A percentile compares a stretch with the other conserved stretches of the same genome.
Conservation (phyloP, 2,113 vertebrate species). For the Parotia lawesii region DNA sequence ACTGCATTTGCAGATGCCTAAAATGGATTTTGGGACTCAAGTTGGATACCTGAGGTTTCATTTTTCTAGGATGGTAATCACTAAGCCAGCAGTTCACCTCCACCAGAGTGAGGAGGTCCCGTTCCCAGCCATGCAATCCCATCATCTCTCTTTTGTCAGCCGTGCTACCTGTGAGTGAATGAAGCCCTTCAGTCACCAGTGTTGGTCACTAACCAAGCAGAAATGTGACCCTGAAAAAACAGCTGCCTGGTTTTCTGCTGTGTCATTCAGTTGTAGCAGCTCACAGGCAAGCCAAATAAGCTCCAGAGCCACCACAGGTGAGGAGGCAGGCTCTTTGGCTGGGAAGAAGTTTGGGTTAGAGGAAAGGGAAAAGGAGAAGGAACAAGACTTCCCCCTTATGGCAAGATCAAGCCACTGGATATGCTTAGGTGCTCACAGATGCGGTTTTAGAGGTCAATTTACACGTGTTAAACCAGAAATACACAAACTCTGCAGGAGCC, state of each 20-base stretch:
- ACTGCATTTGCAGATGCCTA: background rate
- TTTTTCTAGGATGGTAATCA: background rate
- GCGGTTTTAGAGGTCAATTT: background rate
- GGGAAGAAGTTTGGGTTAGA: background rate
- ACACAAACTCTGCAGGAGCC: background rate
- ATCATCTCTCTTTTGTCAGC: background rate
- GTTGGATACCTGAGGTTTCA: background rate
- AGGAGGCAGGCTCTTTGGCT: background rate
- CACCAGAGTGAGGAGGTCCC: background rate
- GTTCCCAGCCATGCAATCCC: background rate
- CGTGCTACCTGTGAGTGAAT: background rate
- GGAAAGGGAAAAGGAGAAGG: background rate
- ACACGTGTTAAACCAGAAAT: rapidly evolving
- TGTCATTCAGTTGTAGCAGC: background rate
- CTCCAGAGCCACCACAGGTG: background rate
- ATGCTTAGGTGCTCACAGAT: background rate
- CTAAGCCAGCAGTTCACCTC: background rate
- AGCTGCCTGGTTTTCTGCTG: background rate
- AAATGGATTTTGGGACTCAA: background rate
- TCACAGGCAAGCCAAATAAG: background rate
- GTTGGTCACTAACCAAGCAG: background rate
- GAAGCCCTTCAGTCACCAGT: background rate
- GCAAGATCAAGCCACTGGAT: background rate
- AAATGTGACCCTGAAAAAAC: background rate
- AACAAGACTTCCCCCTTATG: slow-evolving; percentile 51